phyloP scores from a whole-genome alignment of 2,113 vertebrate species.

The Spilogale gracilis region DNA sequence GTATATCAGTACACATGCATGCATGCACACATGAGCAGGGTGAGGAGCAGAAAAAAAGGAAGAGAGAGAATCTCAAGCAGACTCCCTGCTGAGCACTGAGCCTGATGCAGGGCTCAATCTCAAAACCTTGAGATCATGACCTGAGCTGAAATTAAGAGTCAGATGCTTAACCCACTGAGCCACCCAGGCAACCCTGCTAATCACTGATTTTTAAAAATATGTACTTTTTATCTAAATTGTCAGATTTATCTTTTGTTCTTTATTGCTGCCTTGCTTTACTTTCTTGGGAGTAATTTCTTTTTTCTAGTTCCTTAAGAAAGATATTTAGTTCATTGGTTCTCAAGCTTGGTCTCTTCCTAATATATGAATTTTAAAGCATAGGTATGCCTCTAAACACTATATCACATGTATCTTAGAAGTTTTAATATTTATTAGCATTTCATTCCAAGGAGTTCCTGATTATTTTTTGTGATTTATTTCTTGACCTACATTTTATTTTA shows the following conservation, averaged over 20 bases:
- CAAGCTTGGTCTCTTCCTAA: neutral
- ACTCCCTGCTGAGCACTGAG: neutral
- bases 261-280: neutral
- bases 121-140: neutral
- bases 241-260: neutral
- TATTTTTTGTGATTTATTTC: neutral
- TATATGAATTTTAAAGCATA: neutral
- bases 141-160: neutral
- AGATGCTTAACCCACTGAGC: neutral
- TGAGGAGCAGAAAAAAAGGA: neutral
- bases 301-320: neutral
- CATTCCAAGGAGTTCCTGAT: neutral
- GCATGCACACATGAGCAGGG: rapidly evolving
- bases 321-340: neutral
- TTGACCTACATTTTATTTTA: neutral
- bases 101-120: neutral
- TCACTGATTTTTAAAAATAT: neutral
- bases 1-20: no score
- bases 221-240: neutral
- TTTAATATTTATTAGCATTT: neutral
- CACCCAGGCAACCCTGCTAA: neutral
- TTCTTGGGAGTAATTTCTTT: neutral
- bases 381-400: neutral
- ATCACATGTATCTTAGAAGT: neutral
- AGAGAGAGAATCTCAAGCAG: neutral